A percentile compares a stretch with the other conserved stretches of the same genome.
Evolutionary conservation across 2,888 invertebrate species (phyloP).

Genomic region (Dynastes maya): DNA sequence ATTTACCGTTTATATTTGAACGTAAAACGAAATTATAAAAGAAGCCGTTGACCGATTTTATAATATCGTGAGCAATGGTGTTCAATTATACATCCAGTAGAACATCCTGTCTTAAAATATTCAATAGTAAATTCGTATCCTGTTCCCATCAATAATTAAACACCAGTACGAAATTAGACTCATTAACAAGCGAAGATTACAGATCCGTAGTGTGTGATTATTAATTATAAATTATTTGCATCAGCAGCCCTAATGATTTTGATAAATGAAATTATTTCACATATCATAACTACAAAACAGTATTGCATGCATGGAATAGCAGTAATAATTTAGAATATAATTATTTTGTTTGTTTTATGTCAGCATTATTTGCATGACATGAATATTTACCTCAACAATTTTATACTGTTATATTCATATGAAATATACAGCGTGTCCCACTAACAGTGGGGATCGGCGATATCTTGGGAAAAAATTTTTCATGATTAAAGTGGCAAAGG

Average conservation of each 20-base stretch:
- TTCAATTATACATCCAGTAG: not conserved
- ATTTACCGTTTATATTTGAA: no score
- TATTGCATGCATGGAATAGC: no score
- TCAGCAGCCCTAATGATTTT: not conserved
- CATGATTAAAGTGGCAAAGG: no score
- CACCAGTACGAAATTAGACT: not conserved
- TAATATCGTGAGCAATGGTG: not conserved
- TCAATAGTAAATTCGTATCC: not conserved
- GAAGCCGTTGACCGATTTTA: not conserved
- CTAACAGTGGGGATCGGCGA: no score
- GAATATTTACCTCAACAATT: no score
- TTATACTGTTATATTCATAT: no score
- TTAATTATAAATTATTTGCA: not conserved
- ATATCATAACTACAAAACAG: no score
- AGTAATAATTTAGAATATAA: no score
- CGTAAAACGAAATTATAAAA: not conserved
- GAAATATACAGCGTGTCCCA: no score
- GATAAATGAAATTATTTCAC: not conserved
- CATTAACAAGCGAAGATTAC: not conserved
- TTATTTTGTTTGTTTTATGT: no score
- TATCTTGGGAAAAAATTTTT: no score
- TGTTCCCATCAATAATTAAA: slow-evolving; percentile 5
- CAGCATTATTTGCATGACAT: no score
- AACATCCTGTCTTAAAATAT: not conserved
- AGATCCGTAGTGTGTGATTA: not conserved